These are phyloP conservation scores for Petrolisthes cinctipes DNA, from an alignment of 2,888 invertebrate genomes.

Conservation along the genomic window DNA sequence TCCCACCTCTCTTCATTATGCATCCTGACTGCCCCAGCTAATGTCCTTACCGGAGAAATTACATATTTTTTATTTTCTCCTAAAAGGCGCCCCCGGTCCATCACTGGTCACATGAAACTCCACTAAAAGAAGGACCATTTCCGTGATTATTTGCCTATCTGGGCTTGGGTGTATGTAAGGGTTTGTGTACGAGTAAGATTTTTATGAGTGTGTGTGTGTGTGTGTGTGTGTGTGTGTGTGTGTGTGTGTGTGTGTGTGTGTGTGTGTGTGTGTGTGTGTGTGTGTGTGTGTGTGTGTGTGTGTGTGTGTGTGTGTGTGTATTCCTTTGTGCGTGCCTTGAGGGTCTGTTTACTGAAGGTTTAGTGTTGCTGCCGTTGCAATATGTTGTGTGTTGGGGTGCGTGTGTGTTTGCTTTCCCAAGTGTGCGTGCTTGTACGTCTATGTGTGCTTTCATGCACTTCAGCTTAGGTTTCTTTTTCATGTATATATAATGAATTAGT, in stretches of 20 bases:
- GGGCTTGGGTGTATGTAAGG: neutral
- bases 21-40: neutral
- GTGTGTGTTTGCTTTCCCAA: no score
- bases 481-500: no score
- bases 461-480: no score
- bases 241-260: constrained; percentile 1
- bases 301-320: no score
- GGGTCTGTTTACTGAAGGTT: no score
- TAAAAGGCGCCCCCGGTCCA: neutral
- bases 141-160: neutral
- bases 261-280: constrained; percentile 1
- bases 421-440: no score
- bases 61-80: neutral
- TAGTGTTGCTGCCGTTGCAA: no score
- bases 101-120: neutral
- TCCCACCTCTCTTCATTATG: neutral
- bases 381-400: no score
- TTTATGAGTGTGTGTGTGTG: neutral
- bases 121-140: neutral
- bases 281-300: neutral
- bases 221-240: constrained; percentile 1
- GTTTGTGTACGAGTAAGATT: neutral
- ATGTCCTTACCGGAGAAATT: neutral
- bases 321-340: no score
- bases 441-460: no score